phyloP scores from a whole-genome alignment of 2,797 vertebrate genomes.

The Sebastes ruberrimus region DNA sequence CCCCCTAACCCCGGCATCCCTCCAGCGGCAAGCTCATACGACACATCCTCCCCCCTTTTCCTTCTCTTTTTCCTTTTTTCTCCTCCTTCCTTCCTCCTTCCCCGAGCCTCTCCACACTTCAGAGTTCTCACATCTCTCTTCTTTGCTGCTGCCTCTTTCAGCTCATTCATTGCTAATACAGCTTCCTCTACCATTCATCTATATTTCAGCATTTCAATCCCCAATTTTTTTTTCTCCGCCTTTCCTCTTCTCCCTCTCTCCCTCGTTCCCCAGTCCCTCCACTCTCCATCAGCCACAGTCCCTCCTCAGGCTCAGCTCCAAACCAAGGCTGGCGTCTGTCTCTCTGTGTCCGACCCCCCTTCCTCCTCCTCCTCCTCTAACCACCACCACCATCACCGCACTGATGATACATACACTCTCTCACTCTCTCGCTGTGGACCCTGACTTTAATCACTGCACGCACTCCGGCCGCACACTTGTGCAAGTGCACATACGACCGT shows the following conservation, averaged over 20 bases:
- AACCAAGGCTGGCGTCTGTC: slow-evolving; percentile 81
- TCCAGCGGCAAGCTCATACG: slow-evolving; percentile 51
- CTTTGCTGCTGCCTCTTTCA: slow-evolving; percentile 17
- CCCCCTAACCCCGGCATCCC: slow-evolving; percentile 39
- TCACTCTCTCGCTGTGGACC: slow-evolving; percentile 40
- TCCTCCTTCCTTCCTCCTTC: slow-evolving; percentile 28
- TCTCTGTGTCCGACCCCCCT: slow-evolving; percentile 64
- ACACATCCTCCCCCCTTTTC: slow-evolving; percentile 20
- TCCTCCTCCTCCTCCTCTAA: slow-evolving; percentile 45
- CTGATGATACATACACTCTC: slow-evolving; percentile 65
- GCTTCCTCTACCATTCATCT: slow-evolving; percentile 43
- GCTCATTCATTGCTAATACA: slow-evolving; percentile 16
- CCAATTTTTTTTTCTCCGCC: slow-evolving; percentile 35
- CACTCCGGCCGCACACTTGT: slow-evolving; percentile 47
- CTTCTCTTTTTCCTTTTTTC: slow-evolving; percentile 18
- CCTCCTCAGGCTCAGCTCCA: slow-evolving; percentile 76
- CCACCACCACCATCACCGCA: slow-evolving; percentile 63
- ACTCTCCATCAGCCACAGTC: slow-evolving; percentile 71
- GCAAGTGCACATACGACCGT: slow-evolving; percentile 35
- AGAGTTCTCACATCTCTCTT: slow-evolving; percentile 11
- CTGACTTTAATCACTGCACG: slow-evolving; percentile 61
- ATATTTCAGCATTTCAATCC: slow-evolving; percentile 32
- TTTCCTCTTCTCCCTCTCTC: slow-evolving; percentile 41
- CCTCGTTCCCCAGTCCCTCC: slow-evolving; percentile 51
- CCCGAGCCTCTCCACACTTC: slow-evolving; percentile 26